phyloP scores from a whole-genome alignment of 2,113 vertebrate genomes.

The Eretmochelys imbricata region DNA sequence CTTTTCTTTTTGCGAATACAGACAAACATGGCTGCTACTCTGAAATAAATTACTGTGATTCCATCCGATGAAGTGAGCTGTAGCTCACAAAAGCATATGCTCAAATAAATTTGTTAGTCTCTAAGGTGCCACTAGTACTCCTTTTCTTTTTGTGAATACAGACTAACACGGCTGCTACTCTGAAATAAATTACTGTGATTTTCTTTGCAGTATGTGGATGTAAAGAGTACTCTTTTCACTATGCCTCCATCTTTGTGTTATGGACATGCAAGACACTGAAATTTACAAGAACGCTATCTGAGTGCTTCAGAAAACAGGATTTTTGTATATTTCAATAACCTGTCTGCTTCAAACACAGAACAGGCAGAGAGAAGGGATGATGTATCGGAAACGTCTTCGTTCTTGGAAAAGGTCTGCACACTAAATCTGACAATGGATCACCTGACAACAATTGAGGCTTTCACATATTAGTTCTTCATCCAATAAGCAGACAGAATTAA shows the following conservation, averaged over 20 bases:
- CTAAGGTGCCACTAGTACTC: too few species aligned
- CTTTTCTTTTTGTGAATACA: too few species aligned
- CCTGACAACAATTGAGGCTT: background rate
- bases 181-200: background rate
- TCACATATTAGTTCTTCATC: background rate
- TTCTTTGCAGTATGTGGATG: fast-evolving
- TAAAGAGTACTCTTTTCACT: background rate
- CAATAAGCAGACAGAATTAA: too few species aligned
- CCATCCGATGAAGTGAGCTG: too few species aligned
- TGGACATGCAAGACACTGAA: fast-evolving
- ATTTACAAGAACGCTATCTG: background rate
- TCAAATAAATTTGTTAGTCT: too few species aligned
- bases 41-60: too few species aligned
- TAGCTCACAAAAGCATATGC: too few species aligned
- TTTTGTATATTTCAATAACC: background rate
- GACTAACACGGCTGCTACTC: too few species aligned
- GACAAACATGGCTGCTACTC: too few species aligned
- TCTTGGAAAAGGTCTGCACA: background rate
- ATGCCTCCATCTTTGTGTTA: background rate
- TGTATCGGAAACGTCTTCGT: background rate
- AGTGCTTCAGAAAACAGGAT: background rate
- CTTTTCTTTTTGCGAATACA: too few species aligned
- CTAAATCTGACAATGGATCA: background rate
- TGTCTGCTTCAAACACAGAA: background rate
- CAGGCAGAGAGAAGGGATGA: background rate